Percentiles rank a stretch among this genome's conserved stretches.
Evolutionary conservation across 1,140 invertebrate genomes (phyloP).

Genomic region (Drosophila miranda): DNA sequence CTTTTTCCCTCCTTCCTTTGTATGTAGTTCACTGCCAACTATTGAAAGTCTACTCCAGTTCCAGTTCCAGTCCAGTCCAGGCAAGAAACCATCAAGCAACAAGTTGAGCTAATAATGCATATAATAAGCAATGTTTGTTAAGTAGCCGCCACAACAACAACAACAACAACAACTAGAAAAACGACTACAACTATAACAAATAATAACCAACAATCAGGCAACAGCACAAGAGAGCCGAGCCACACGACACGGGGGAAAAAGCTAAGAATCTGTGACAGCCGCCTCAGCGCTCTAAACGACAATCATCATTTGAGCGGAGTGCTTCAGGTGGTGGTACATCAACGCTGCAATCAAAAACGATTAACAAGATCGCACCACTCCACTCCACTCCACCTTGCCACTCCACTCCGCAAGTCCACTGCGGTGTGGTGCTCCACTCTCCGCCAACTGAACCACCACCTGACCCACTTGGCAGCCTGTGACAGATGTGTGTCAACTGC

Average conservation of each 20-base stretch:
- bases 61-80: background rate
- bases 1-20: too few relatives aligned
- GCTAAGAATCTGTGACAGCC: slow-evolving; percentile 41
- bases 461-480: slow-evolving; percentile 65
- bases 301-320: slow-evolving; percentile 57
- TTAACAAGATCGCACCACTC: slow-evolving; percentile 73
- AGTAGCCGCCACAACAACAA: slow-evolving; percentile 43
- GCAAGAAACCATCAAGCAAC: slow-evolving; percentile 11
- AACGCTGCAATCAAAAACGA: slow-evolving; percentile 76
- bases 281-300: slow-evolving; percentile 59
- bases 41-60: slow-evolving; percentile 8
- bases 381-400: background rate
- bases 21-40: background rate
- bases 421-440: slow-evolving; percentile 6
- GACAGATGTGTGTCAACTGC: slow-evolving; percentile 78
- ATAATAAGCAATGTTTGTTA: slow-evolving; percentile 49
- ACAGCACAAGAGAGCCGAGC: background rate
- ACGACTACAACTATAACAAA: slow-evolving; percentile 58
- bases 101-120: slow-evolving; percentile 47
- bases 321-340: slow-evolving; percentile 67
- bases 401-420: too few relatives aligned
- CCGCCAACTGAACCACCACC: slow-evolving; percentile 9
- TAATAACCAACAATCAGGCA: slow-evolving; percentile 44
- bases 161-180: slow-evolving; percentile 59
- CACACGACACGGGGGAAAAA: slow-evolving; percentile 10